These are phyloP conservation scores for Pseudochromis fuscus DNA, from an alignment of 2,797 vertebrate species.

Conservation along the genomic window DNA sequence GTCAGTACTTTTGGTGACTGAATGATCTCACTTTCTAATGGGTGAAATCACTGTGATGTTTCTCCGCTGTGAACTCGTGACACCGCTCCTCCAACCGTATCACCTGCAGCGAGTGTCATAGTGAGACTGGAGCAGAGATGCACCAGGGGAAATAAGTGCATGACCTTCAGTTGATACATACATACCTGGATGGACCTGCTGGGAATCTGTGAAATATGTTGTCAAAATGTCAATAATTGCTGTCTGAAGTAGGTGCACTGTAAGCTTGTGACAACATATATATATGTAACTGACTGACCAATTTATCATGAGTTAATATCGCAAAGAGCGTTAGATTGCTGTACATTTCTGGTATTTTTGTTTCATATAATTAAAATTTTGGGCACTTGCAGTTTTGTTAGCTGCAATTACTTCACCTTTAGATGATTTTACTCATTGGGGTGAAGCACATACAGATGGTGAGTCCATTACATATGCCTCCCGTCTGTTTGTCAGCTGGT, in stretches of 20 bases:
- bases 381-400: not conserved
- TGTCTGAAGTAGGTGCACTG: not conserved
- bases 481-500: conserved; percentile 25
- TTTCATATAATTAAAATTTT: conserved; percentile 14
- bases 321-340: not conserved
- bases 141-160: conserved; percentile 6
- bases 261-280: not conserved
- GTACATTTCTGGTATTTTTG: conserved; percentile 9
- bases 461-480: conserved; percentile 40
- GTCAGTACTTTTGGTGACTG: too few relatives aligned
- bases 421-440: conserved; percentile 14
- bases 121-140: conserved; percentile 1
- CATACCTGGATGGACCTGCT: not conserved
- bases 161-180: conserved; percentile 2
- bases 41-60: not conserved
- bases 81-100: conserved; percentile 27
- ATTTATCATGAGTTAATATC: not conserved
- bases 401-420: not conserved
- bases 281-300: not conserved
- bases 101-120: conserved; percentile 1
- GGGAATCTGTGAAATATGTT: not conserved
- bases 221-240: not conserved
- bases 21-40: not conserved
- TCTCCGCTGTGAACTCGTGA: not conserved
- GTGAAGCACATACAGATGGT: conserved; percentile 39